A percentile compares a stretch with the other conserved stretches of the same genome.
Evolutionary conservation across 2,113 vertebrate species (phyloP).

Genomic region (Mesoclemmys tuberculata): DNA sequence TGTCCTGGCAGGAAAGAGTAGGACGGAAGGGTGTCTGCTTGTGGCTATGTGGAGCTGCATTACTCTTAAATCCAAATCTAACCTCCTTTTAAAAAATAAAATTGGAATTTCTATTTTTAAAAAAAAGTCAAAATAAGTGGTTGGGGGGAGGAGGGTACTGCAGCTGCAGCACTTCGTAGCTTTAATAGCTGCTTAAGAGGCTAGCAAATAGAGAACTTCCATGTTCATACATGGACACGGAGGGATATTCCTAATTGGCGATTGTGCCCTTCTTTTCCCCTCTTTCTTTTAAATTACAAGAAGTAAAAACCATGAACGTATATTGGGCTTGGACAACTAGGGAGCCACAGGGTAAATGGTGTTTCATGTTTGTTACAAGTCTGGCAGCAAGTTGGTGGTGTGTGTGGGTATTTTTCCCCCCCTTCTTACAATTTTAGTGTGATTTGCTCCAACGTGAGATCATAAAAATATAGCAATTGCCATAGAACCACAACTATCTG

Average conservation of each 20-base stretch:
- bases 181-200: neutral
- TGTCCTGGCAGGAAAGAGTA: neutral
- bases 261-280: neutral
- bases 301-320: neutral
- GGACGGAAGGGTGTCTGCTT: neutral
- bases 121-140: neutral
- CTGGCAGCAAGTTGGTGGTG: neutral
- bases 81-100: neutral
- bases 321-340: neutral
- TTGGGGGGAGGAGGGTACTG: neutral
- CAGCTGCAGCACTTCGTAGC: neutral
- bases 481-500: neutral
- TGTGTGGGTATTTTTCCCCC: neutral
- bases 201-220: neutral
- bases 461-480: neutral
- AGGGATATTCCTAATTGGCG: neutral
- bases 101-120: neutral
- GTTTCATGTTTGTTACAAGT: neutral
- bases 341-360: neutral
- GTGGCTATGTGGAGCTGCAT: neutral
- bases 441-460: neutral
- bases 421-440: neutral
- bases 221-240: accelerated
- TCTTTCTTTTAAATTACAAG: neutral
- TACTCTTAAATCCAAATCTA: neutral